These are phyloP conservation scores for Cyprinodon variegatus DNA, from an alignment of 2,113 vertebrate genomes.

Conservation along the genomic window DNA sequence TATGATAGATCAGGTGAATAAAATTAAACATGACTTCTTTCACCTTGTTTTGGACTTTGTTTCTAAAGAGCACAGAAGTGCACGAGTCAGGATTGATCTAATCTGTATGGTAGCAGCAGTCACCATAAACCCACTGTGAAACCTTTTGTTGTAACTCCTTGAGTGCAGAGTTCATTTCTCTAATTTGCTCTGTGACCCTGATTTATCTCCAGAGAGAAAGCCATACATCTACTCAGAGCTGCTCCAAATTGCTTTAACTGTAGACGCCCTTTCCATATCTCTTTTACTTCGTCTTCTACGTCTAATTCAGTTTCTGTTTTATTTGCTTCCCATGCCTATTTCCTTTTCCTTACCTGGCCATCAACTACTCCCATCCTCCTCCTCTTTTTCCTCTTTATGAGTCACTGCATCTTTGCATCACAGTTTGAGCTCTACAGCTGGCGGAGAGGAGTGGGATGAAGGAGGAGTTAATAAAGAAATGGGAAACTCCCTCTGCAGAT, in stretches of 20 bases:
- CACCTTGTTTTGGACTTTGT: constrained; percentile 10
- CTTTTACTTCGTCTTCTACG: constrained; percentile 4
- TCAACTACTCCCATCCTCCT: constrained; percentile 17
- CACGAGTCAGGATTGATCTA: constrained; percentile 20
- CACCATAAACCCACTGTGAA: constrained; percentile 27
- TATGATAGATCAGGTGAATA: background rate
- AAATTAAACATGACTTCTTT: background rate
- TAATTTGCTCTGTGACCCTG: constrained; percentile 46
- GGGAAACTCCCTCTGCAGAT: background rate
- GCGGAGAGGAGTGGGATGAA: constrained; percentile 48
- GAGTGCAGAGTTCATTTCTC: constrained; percentile 30
- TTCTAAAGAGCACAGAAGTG: constrained; percentile 16
- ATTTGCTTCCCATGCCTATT: background rate
- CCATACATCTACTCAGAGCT: constrained; percentile 54
- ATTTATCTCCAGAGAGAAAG: constrained; percentile 45
- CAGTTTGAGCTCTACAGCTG: constrained; percentile 27
- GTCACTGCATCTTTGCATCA: constrained; percentile 43
- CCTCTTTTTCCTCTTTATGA: background rate
- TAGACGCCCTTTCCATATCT: constrained; percentile 14
- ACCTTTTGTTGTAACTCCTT: constrained; percentile 28
- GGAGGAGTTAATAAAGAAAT: constrained; percentile 36
- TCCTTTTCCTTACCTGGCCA: constrained; percentile 42
- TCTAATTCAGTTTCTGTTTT: constrained; percentile 38
- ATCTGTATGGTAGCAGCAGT: constrained; percentile 43
- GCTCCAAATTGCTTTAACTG: constrained; percentile 57